Evolutionary conservation across 1,140 invertebrate genomes (phyloP).

Genomic region (Apis dorsata): DNA sequence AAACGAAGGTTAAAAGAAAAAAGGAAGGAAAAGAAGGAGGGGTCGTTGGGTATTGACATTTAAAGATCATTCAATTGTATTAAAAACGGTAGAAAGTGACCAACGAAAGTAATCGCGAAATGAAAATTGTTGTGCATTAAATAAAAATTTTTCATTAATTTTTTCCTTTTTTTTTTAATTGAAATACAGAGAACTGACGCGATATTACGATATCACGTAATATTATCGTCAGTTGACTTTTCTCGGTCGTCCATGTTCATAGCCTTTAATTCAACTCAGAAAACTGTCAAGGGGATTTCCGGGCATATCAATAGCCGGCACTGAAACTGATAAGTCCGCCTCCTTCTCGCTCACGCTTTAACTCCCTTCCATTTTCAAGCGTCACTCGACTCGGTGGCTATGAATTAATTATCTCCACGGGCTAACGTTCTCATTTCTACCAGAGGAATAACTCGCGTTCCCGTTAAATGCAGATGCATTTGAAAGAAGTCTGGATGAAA

Average conservation of each 20-base stretch:
- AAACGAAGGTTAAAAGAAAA: background rate
- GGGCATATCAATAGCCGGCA: slow-evolving; percentile 28
- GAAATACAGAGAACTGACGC: background rate
- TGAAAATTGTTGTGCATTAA: too few relatives aligned
- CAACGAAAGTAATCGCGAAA: background rate
- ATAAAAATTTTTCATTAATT: background rate
- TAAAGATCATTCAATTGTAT: too few relatives aligned
- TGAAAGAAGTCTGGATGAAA: background rate
- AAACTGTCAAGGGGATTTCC: slow-evolving; percentile 43
- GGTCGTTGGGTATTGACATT: background rate
- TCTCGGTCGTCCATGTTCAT: slow-evolving; percentile 14
- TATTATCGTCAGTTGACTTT: slow-evolving; percentile 5
- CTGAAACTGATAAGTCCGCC: slow-evolving; percentile 30
- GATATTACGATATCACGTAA: background rate
- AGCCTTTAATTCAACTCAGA: slow-evolving; percentile 16
- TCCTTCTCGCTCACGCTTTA: background rate
- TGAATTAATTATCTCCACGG: slow-evolving; percentile 45
- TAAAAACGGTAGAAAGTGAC: background rate
- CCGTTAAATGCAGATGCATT: background rate
- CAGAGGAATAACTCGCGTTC: slow-evolving; percentile 1
- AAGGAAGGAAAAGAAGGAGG: background rate
- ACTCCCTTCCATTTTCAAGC: slow-evolving; percentile 23
- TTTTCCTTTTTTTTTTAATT: background rate
- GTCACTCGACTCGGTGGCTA: slow-evolving; percentile 15
- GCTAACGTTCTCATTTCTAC: slow-evolving; percentile 4